Percentiles rank a stretch among this genome's conserved stretches.
Evolutionary conservation across 2,113 vertebrate genomes (phyloP).

Genomic region (Montifringilla adamsi): DNA sequence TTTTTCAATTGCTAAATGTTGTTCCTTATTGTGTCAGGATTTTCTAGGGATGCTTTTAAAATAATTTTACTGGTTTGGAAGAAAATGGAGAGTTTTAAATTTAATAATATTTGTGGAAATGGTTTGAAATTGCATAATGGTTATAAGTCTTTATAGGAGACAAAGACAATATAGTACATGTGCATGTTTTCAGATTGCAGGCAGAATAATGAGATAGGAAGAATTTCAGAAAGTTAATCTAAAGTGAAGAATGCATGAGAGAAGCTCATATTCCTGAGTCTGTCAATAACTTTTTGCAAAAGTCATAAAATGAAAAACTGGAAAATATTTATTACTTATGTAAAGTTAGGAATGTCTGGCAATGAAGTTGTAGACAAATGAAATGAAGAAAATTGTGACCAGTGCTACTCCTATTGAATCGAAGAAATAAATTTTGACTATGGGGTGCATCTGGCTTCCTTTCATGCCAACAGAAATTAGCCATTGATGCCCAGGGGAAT

Average conservation of each 20-base stretch:
- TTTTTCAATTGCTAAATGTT: not conserved
- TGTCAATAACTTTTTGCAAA: not conserved
- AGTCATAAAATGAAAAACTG: constrained; percentile 15
- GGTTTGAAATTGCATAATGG: not conserved
- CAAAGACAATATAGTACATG: not conserved
- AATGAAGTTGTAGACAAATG: constrained; percentile 53
- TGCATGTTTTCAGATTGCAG: not conserved
- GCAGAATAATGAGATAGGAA: not conserved
- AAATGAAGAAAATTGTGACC: constrained; percentile 50
- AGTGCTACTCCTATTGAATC: not conserved
- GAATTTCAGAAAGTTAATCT: not conserved
- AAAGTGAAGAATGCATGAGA: not conserved
- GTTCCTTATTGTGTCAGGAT: constrained; percentile 3
- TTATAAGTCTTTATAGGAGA: not conserved
- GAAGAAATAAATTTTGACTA: not conserved
- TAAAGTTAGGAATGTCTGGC: constrained; percentile 36
- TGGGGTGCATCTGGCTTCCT: not conserved
- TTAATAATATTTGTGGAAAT: constrained; percentile 1
- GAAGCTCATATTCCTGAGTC: constrained; percentile 4
- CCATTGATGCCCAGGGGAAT: not conserved
- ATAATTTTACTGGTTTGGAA: not conserved
- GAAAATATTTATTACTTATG: constrained; percentile 22
- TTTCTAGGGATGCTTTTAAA: constrained; percentile 3
- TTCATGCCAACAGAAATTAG: not conserved
- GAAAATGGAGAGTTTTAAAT: not conserved